Conservation (phyloP, 2,888 invertebrate species). For the Hydriomena furcata region DNA sequence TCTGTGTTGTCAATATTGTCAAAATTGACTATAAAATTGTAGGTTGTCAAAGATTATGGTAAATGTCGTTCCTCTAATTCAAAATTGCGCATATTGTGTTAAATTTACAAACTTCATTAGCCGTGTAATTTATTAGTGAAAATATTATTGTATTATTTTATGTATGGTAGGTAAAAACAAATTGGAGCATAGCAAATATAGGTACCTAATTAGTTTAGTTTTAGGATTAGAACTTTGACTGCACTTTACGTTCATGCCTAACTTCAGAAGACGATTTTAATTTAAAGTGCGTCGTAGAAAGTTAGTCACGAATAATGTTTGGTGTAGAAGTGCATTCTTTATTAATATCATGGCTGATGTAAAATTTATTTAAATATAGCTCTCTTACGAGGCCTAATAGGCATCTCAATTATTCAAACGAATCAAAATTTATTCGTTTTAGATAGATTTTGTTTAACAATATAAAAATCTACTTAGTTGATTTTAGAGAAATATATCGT, state of each 20-base stretch:
- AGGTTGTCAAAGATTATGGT: slow-evolving; percentile 11
- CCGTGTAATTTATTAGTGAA: slow-evolving; percentile 2
- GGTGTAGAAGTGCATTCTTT: too few relatives aligned
- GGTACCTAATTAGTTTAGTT: slow-evolving; percentile 5
- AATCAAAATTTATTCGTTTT: slow-evolving; percentile 1
- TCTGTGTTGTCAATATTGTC: slow-evolving; percentile 27
- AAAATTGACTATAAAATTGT: too few relatives aligned
- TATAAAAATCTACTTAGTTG: neutral
- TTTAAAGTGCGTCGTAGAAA: too few relatives aligned
- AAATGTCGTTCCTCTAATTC: slow-evolving; percentile 13
- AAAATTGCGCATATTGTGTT: slow-evolving; percentile 6
- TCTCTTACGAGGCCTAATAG: slow-evolving; percentile 10
- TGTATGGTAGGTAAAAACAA: slow-evolving; percentile 7
- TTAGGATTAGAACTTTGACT: neutral
- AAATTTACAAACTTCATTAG: slow-evolving; percentile 3
- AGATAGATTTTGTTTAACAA: neutral
- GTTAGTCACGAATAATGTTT: too few relatives aligned
- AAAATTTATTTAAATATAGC: neutral
- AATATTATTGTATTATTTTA: neutral
- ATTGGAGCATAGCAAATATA: slow-evolving; percentile 1
- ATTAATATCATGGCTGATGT: too few relatives aligned
- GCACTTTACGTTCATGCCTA: too few relatives aligned
- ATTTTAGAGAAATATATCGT: slow-evolving; percentile 5
- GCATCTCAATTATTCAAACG: neutral
- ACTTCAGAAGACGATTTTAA: neutral